Evolutionary conservation across 30 jellyfish, hydroid and myxozoan species (phyloP), one percentile per base, ranked within the genome.

Genomic region (Cassiopea andromeda): DNA sequence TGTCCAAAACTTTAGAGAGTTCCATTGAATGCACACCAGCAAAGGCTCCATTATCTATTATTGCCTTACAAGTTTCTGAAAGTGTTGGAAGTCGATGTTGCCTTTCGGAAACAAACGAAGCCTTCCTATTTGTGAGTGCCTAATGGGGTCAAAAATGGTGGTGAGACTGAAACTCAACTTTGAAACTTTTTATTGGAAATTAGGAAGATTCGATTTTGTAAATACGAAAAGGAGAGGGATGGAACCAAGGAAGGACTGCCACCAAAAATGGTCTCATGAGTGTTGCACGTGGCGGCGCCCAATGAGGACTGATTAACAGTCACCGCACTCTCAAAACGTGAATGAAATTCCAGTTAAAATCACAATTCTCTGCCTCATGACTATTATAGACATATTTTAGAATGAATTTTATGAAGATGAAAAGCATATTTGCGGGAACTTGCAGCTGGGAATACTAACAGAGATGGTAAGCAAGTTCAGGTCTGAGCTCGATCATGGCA

Each of bases 351-450:
- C 94, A 3, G 81, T 93, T 68, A 93, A 93, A 88, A 64, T 73
- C 45, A 93, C 98, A 6, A 44, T 93, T 3, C 98, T 94, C 2
- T 97, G 98, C 16, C 97, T 97, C 13, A 46, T 93, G 90, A 93
- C 98, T n/a, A 87, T 93, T 3, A 57, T 83, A 66, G 98, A 88
- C 57, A 88, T 94, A 7, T 82, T 87, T 46, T 61, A 64, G 18
- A 78, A 93, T 83, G 92, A 78, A 15, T 93, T 60, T 76, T 93
- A 93, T 79, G 44, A 79, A 44, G 89, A 84, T 73, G 94, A 89
- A 27, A 27, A 27, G 38, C 38, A 27, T 27, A 27, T 27, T 27
- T 27, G 38, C 38, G 38, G 38, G 38, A 27, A 27, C 38, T 27
- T 27, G 12, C 97, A 91, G 54, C 71, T 93, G 60, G 75, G 59